Base-by-base conservation (phyloP, 2,797 vertebrate species). In the Onychomys leucogaster region DNA sequence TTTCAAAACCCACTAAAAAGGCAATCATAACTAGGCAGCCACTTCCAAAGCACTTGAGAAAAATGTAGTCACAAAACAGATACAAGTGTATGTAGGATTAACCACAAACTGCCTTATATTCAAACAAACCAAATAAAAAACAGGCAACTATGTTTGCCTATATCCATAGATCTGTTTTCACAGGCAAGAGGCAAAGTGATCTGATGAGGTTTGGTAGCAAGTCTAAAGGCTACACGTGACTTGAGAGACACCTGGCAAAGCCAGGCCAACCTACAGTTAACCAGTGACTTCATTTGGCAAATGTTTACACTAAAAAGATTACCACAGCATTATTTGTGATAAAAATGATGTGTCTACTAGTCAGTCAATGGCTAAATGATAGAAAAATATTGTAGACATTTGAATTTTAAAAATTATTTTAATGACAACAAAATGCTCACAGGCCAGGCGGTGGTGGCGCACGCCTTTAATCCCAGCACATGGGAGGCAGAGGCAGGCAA, bases 71-170 rank as follows among this genome's bases (percentile, higher is more conserved):
- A 77, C 69, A 96, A 84, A 67, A 75, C 52, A 85, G n/a, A 80
- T 41, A 65, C 17, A 94, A 86, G 23, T 37, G 34, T 37, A 71
- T 37, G 8, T 37, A 87, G 34, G 49, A 73, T 41, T 73, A 73
- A 37, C 23, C 55, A 89, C 55, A 69, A 73, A 78, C 37, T 84
- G 23, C 37, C 63, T 55, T n/a, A 4, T 41, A 91, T 13, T 83
- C 75, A 87, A 95, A 91, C 46, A 93, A 92, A 43, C 23, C 46
- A 90, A 98, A 94, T 57, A 43, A 93, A 88, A 88, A 88, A 61
- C 46, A 91, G 71, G 32, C 32, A 46, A 14, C 0, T 34, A 5
- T 49, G 29, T 83, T 86, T 83, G 81, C 37, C 59, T 67, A 83
- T 82, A 83, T n/a, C 19, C 73, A 29, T 4, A 83, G 41, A 92